These are phyloP conservation scores for Rhabdomys pumilio DNA, from an alignment of 2,797 vertebrate genomes.

Conservation along the genomic window DNA sequence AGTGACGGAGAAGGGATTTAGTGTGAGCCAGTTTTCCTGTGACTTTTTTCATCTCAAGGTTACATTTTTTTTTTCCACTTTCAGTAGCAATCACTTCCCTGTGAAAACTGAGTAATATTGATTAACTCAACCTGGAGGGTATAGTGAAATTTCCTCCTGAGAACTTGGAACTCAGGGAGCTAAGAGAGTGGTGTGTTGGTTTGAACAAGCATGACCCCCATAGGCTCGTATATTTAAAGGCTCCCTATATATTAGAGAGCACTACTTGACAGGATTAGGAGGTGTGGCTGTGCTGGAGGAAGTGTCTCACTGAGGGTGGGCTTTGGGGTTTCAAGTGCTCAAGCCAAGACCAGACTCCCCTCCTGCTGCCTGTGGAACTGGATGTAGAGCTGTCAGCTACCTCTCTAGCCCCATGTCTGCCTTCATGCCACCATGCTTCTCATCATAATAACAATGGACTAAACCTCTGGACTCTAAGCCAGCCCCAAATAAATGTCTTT, in stretches of 20 bases:
- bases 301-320: neutral
- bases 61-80: conserved; percentile 22
- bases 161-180: conserved; percentile 47
- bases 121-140: neutral
- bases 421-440: neutral
- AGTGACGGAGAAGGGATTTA: conserved; percentile 12
- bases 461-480: neutral
- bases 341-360: neutral
- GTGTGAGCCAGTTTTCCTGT: conserved; percentile 6
- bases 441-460: too few species aligned
- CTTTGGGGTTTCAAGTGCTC: neutral
- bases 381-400: neutral
- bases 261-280: neutral
- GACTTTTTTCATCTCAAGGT: conserved; percentile 34
- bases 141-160: conserved; percentile 63
- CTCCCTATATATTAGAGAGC: neutral
- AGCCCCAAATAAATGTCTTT: neutral
- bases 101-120: neutral
- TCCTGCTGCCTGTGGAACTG: too few species aligned
- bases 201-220: neutral
- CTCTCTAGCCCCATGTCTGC: neutral
- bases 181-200: neutral
- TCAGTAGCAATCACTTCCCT: conserved; percentile 40
- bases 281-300: neutral
- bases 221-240: neutral